Base-by-base conservation (phyloP, 2,888 invertebrate genomes). In the Spilosoma lubricipeda region DNA sequence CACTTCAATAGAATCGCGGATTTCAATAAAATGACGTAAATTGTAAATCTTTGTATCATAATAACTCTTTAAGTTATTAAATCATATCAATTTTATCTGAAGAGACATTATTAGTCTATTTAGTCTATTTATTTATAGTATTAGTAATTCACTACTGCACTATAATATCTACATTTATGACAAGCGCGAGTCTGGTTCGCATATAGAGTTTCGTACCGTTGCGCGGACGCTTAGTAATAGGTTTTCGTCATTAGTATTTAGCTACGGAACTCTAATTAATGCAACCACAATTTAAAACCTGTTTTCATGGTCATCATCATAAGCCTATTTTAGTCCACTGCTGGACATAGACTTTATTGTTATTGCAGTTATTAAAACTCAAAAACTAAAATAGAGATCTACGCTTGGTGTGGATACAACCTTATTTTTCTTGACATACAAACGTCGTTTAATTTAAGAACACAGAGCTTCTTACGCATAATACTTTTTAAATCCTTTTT, bases 401-500 rank as follows among this genome's bases (percentile, higher is more conserved):
- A 39, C 11, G 39, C 39, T 39, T 1, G 11, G 39, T 30, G 59
- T 30, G 59, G 5, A 63, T 15, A 18, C 30, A 30, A 11, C 30
- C 59, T 5, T 67, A 48, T 20, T 67, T 67, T 5, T 23, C 30
- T 30, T 67, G 67, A 67, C 67, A 45, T 20, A 67, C 30, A 30
- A 45, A 30, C 42, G 13, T 30, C 30, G 42, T 67, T 67, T 67
- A 48, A 67, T 48, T 67, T 67, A 45, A 67, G 67, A 48, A 67
- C 30, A 67, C 30, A 30, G 45, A 67, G 9, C 45, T 67, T 23
- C 67, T 30, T 67, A 42, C 23, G 27, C 45, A 67, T 42, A 5
- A 63, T 15, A 30, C 30, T 63, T 67, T 67, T 67, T 67, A 27
- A 5, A 42, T 42, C 36, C 36, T 27, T 15, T 7, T 45, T 45